These are phyloP conservation scores for Nineta flava DNA, from an alignment of 2,888 invertebrate genomes.

Conservation along the genomic window DNA sequence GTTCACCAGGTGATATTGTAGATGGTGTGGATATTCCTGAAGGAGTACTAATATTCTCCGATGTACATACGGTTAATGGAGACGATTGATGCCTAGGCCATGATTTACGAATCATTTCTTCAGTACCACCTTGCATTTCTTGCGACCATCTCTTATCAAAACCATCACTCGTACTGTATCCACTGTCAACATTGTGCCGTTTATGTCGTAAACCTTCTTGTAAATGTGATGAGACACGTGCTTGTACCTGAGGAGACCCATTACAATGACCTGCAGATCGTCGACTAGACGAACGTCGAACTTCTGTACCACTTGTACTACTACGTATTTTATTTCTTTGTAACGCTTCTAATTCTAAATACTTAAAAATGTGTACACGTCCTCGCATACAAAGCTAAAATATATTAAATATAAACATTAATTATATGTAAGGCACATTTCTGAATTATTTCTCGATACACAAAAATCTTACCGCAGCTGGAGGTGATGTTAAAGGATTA, in stretches of 20 bases:
- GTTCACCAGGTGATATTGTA: conserved; percentile 39
- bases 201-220: conserved; percentile 33
- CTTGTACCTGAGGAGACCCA: conserved; percentile 26
- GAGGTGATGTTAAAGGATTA: conserved; percentile 84
- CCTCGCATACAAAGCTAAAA: conserved; percentile 77
- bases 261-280: conserved; percentile 26
- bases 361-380: conserved; percentile 88
- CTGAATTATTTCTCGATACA: not conserved
- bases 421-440: not conserved
- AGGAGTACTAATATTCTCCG: conserved; percentile 21
- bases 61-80: conserved; percentile 19
- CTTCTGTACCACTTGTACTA: conserved; percentile 31
- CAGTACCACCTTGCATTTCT: conserved; percentile 39
- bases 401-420: not conserved
- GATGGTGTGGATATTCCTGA: conserved; percentile 31
- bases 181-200: conserved; percentile 72
- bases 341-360: conserved; percentile 74
- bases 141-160: conserved; percentile 74
- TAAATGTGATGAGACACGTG: conserved; percentile 24
- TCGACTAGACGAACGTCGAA: conserved; percentile 32
- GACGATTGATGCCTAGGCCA: conserved; percentile 20
- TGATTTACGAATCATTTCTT: conserved; percentile 17
- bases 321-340: conserved; percentile 40
- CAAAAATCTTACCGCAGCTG: conserved; percentile 63
- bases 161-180: conserved; percentile 76